Evolutionary conservation across 2,888 invertebrate genomes (phyloP).

Genomic region (Venustoraphidia nigricollis): DNA sequence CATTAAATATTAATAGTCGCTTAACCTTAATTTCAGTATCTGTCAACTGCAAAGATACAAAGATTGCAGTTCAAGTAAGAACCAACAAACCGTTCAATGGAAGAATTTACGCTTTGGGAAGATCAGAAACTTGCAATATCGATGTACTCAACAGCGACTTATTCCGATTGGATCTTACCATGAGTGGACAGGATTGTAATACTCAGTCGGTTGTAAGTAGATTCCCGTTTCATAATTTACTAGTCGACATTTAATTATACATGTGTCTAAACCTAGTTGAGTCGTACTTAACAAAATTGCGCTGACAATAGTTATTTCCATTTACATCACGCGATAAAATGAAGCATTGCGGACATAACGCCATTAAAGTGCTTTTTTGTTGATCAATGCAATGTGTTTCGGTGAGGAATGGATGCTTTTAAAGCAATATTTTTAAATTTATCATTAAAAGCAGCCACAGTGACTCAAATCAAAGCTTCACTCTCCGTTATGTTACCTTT

Average conservation of each 20-base stretch:
- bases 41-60: slow-evolving; percentile 87
- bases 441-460: too few species aligned
- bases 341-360: too few species aligned
- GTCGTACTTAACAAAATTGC: too few species aligned
- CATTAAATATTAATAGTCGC: slow-evolving; percentile 9
- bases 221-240: slow-evolving; percentile 1
- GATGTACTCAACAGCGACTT: slow-evolving; percentile 85
- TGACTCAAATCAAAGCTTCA: too few species aligned
- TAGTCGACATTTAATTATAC: slow-evolving; percentile 1
- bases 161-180: slow-evolving; percentile 81
- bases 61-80: slow-evolving; percentile 81
- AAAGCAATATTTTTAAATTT: too few species aligned
- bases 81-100: slow-evolving; percentile 93
- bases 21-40: slow-evolving; percentile 46
- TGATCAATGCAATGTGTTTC: too few species aligned
- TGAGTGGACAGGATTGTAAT: slow-evolving; percentile 90
- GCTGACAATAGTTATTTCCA: too few species aligned
- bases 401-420: too few species aligned
- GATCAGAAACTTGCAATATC: slow-evolving; percentile 89
- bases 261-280: too few species aligned
- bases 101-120: slow-evolving; percentile 81
- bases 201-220: slow-evolving; percentile 82
- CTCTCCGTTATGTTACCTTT: too few species aligned
- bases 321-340: too few species aligned
- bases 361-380: too few species aligned